phyloP scores from a whole-genome alignment of 2,113 vertebrate species.

The Pycnonotus jocosus region DNA sequence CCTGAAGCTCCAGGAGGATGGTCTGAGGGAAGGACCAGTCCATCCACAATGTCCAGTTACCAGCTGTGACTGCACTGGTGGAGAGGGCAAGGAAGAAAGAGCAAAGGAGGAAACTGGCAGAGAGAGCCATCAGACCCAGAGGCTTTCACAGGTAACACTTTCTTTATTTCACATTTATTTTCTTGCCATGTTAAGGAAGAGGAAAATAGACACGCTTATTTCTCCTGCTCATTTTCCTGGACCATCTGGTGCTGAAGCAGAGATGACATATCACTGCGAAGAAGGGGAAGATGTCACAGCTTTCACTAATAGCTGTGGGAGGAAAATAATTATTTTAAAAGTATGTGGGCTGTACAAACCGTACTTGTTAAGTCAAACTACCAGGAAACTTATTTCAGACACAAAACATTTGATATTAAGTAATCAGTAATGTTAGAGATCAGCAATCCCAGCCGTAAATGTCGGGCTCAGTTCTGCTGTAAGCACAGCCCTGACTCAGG shows the following conservation, averaged over 20 bases:
- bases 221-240: conserved; percentile 66
- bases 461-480: background rate
- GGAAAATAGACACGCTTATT: conserved; percentile 45
- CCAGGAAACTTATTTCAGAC: conserved; percentile 56
- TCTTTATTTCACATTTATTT: conserved; percentile 35
- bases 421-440: conserved; percentile 28
- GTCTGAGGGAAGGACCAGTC: background rate
- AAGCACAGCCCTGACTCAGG: background rate
- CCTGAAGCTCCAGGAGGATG: background rate
- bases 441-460: background rate
- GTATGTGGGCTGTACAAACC: conserved; percentile 57
- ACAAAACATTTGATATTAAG: conserved; percentile 46
- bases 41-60: background rate
- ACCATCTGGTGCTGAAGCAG: conserved; percentile 62
- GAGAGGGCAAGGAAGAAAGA: background rate
- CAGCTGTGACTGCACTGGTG: background rate
- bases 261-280: conserved; percentile 54
- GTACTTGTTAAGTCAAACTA: conserved; percentile 64
- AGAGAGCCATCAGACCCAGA: background rate
- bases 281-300: conserved; percentile 65
- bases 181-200: background rate
- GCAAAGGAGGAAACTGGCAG: background rate
- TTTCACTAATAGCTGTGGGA: conserved; percentile 65
- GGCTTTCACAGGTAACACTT: conserved; percentile 48
- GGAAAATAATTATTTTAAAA: conserved; percentile 69